Evolutionary conservation across 2,797 vertebrate genomes (phyloP).

Genomic region (Dallia pectoralis): DNA sequence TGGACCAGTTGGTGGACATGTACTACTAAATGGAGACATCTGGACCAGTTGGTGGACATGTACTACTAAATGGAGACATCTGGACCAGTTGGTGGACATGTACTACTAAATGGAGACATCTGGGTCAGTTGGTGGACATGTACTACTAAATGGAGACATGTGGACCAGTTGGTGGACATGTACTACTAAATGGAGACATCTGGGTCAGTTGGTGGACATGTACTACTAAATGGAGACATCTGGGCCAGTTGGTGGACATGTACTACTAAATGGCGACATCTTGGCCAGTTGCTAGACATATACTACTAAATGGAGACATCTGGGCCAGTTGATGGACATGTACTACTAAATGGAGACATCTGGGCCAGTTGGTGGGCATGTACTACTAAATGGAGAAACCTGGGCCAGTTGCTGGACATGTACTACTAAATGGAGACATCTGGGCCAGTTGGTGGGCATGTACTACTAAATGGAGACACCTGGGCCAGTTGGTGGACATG

Average conservation of each 20-base stretch:
- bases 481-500: neutral
- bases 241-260: neutral
- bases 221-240: neutral
- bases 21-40: neutral
- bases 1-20: neutral
- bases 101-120: neutral
- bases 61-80: neutral
- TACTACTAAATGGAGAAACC: neutral
- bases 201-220: neutral
- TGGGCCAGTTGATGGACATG: neutral
- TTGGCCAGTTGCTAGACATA: neutral
- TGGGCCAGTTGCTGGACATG: neutral
- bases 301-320: neutral
- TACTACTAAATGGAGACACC: neutral
- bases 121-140: neutral
- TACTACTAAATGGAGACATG: neutral
- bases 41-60: neutral
- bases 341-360: neutral
- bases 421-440: neutral
- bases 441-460: neutral
- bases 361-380: neutral
- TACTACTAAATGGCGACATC: neutral
- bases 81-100: neutral
- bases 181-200: neutral
- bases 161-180: neutral